Base-by-base conservation (phyloP, 2,113 vertebrate species). In the Hippoglossus stenolepis region DNA sequence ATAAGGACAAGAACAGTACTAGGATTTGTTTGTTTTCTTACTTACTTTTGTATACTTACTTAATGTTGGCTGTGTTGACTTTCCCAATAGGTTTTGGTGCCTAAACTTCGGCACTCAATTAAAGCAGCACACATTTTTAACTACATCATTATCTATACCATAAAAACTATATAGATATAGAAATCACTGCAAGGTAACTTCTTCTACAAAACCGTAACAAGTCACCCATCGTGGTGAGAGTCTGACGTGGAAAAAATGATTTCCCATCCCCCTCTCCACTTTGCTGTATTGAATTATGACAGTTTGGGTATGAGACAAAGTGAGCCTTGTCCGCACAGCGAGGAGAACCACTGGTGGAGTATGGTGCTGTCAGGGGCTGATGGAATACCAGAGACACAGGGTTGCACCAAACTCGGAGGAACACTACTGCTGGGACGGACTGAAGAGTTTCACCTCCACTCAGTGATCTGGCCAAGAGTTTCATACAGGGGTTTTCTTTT, bases 231-330 rank as follows among this genome's bases (percentile, higher is more conserved):
- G 18, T 64, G 70, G 21, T 49, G 15, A 21, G 49, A 20, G 54
- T 59, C 45, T 47, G 69, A 71, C 54, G 45, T 66, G 54, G 61
- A 65, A 73, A 68, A 67, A 65, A 75, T 69, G 24, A 35, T 15
- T 68, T 67, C 14, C 54, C 12, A 24, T 18, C 75, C 78, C 49
- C 75, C 69, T 1, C 2, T 26, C 38, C 68, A 63, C 12, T 68
- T 74, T 13, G 28, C 43, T 56, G 73, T 66, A 87, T 83, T 85
- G 40, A 83, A 77, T 82, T 82, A 79, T 73, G 75, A 82, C 82
- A 77, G 73, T 69, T 45, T 63, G 59, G 75, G 17, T 69, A 74
- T 23, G 63, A 64, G 61, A 84, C 88, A 87, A 77, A 70, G 73
- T 51, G 1, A 20, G 69, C 81, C n/a, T 86, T 86, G 84, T 90